A percentile compares a stretch with the other conserved stretches of the same genome.
Conservation (phyloP, 2,888 invertebrate species). For the Dorcus parallelipipedus region DNA sequence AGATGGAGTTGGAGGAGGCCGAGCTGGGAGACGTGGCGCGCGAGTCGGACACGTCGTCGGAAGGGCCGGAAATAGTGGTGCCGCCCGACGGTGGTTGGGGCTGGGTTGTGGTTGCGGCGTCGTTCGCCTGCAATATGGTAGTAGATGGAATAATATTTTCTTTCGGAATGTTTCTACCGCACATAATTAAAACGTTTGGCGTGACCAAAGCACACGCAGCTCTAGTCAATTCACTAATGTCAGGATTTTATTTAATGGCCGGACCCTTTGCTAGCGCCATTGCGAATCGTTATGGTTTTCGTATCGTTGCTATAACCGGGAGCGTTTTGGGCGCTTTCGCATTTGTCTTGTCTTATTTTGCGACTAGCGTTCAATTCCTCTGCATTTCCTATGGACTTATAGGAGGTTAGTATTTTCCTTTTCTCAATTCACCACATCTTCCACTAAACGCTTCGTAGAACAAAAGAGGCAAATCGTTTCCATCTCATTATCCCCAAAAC, state of each 20-base stretch:
- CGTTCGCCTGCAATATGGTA: conserved; percentile 86
- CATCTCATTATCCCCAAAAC: no score
- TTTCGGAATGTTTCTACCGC: conserved; percentile 67
- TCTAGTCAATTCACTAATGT: conserved; percentile 76
- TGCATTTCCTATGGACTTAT: conserved; percentile 80
- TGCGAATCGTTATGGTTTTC: conserved; percentile 87
- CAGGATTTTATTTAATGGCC: conserved; percentile 38
- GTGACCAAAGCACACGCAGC: conserved; percentile 50
- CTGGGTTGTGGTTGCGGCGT: conserved; percentile 83
- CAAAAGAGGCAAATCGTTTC: no score
- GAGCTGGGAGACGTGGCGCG: conserved; percentile 13
- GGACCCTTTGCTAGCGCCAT: conserved; percentile 89
- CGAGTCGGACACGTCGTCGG: conserved; percentile 23
- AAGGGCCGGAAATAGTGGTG: conserved; percentile 53
- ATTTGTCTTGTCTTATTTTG: conserved; percentile 47
- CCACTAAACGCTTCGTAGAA: no score
- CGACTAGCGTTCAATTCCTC: conserved; percentile 54
- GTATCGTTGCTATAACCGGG: conserved; percentile 78
- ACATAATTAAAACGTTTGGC: conserved; percentile 62
- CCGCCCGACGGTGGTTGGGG: conserved; percentile 95
- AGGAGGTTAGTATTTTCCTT: conserved; percentile 61
- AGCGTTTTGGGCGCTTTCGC: conserved; percentile 66
- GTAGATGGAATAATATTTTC: conserved; percentile 91
- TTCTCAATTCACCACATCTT: no score
- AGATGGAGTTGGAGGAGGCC: not conserved